These are phyloP conservation scores for Ornithoptera alexandrae DNA, from an alignment of 2,888 invertebrate genomes.

Conservation along the genomic window DNA sequence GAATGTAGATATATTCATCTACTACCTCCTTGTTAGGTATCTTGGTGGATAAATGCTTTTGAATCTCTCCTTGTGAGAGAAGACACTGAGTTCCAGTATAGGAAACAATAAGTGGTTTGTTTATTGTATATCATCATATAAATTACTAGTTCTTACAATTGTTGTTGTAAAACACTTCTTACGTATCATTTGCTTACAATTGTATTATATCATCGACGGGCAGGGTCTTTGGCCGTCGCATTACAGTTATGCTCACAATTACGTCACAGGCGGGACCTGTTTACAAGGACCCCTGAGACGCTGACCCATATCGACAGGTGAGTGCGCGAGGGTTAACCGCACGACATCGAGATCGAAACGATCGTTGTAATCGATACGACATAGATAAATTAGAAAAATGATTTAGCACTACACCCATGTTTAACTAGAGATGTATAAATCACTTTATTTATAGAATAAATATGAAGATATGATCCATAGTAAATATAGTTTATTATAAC, in stretches of 20 bases:
- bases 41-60: too few relatives aligned
- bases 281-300: conserved; percentile 44
- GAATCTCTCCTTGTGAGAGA: too few relatives aligned
- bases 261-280: conserved; percentile 39
- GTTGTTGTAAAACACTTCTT: not conserved
- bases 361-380: conserved; percentile 9
- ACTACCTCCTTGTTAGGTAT: too few relatives aligned
- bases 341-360: conserved; percentile 29
- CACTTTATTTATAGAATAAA: too few relatives aligned
- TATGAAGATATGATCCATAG: too few relatives aligned
- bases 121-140: too few relatives aligned
- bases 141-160: not conserved
- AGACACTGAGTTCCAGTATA: too few relatives aligned
- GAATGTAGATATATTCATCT: too few relatives aligned
- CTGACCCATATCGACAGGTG: conserved; percentile 64
- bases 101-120: too few relatives aligned
- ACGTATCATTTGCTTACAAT: conserved; percentile 19
- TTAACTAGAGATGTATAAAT: too few relatives aligned
- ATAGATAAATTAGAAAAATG: not conserved
- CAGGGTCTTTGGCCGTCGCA: conserved; percentile 25
- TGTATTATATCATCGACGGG: conserved; percentile 28
- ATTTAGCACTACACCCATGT: not conserved
- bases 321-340: conserved; percentile 40
- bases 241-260: conserved; percentile 36
- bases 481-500: too few relatives aligned